phyloP scores from a whole-genome alignment of 2,797 vertebrate species.

The Graptemys geographica region DNA sequence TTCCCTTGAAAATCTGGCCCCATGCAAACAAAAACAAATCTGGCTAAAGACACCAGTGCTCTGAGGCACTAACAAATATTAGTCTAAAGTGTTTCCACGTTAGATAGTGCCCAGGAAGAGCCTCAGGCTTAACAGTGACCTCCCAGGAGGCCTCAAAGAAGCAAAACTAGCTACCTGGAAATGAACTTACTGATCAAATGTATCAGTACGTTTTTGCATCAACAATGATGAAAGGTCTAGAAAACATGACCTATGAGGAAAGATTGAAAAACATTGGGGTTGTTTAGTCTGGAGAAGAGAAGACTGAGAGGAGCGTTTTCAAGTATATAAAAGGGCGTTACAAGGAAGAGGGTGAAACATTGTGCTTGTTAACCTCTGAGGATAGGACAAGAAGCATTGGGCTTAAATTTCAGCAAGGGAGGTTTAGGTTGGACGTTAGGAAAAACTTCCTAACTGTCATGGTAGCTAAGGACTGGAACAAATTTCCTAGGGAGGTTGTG shows the following conservation, averaged over 20 bases:
- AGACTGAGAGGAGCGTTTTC: not conserved
- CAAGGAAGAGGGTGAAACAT: not conserved
- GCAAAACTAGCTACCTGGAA: not conserved
- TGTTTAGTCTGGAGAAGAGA: not conserved
- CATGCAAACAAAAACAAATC: conserved; percentile 1
- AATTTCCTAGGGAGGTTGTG: not conserved
- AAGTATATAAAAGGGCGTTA: not conserved
- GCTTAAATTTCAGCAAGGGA: not conserved
- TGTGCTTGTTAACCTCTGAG: not conserved
- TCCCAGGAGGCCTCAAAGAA: not conserved
- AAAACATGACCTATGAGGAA: not conserved
- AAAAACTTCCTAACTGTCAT: not conserved
- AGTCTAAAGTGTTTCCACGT: not conserved
- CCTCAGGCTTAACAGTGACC: not conserved
- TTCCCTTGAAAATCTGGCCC: not conserved
- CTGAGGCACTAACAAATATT: not conserved
- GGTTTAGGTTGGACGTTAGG: not conserved
- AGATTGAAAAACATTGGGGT: not conserved
- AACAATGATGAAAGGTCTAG: not conserved
- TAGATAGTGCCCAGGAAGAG: not conserved
- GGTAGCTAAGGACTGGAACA: not conserved
- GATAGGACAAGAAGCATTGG: not conserved
- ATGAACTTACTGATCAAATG: conserved; percentile 16
- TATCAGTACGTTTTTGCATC: not conserved
- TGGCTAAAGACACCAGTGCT: not conserved